Evolutionary conservation across 2,113 vertebrate species (phyloP), one percentile per base, ranked within the genome.

Genomic region (Ceyx margarethae): DNA sequence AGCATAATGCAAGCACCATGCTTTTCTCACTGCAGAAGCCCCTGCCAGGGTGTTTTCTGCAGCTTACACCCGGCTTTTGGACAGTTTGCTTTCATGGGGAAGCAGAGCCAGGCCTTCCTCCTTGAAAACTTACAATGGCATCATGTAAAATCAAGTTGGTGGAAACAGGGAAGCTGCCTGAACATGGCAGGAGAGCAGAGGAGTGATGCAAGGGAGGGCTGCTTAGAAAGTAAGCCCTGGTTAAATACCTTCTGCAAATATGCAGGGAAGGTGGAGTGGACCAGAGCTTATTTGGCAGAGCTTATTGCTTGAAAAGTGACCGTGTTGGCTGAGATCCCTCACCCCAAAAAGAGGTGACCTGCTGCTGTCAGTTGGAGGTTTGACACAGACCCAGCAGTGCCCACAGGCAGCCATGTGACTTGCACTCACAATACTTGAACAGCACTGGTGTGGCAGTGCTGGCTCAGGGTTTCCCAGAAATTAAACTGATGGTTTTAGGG

Each of bases 401-500:
- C 33, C 33, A 40, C 3, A 9, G 17, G 20, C 42, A 66, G 20
- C 0, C 0, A 0, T n/a, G 40, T 2, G 2, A n/a, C 62, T 46
- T 56, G 48, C 33, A n/a, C 28, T 35, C 18, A 16, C 37, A 0
- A 0, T 31, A 22, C 60, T 8, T n/a, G 13, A 67, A 46, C 37
- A 85, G 53, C 28, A 40, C 15, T 20, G 15, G 48, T 29, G 15
- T 13, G 23, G 54, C 28, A 81, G 74, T 4, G 2, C 16, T 6
- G 0, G 64, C 46, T 50, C 56, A 42, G 29, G 12, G 22, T 58
- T n/a, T 82, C 23, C 19, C 53, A 69, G 28, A 66, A 81, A 90
- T 56, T 37, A 82, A 61, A 73, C 25, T 42, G 9, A 50, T 35
- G 2, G 0, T 2, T 73, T 74, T 28, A 83, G 28, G 19, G 23